Evolutionary conservation across 2,797 vertebrate genomes (phyloP).

Genomic region (Acipenser oxyrinchus): DNA sequence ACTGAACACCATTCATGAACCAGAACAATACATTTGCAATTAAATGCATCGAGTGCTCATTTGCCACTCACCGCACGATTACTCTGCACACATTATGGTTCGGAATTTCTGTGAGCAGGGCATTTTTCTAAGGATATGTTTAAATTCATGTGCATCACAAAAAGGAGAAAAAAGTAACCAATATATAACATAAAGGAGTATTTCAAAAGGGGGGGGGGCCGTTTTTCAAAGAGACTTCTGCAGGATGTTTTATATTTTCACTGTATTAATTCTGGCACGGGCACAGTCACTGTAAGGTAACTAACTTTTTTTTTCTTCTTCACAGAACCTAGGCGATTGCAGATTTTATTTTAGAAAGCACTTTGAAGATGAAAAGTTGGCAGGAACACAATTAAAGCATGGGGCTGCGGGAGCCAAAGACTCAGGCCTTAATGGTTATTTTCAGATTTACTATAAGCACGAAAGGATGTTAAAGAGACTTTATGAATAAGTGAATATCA

Average conservation of each 20-base stretch:
- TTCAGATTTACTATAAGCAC: constrained; percentile 27
- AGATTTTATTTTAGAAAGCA: constrained; percentile 56
- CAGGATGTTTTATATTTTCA: constrained; percentile 77
- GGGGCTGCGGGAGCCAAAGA: constrained; percentile 43
- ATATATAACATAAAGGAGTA: constrained; percentile 39
- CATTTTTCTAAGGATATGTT: constrained; percentile 58
- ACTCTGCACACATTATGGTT: constrained; percentile 59
- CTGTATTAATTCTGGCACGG: constrained; percentile 58
- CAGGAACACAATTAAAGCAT: constrained; percentile 60
- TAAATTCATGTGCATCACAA: constrained; percentile 57
- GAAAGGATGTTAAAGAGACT: constrained; percentile 29
- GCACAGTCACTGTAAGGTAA: constrained; percentile 42
- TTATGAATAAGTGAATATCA: constrained; percentile 27
- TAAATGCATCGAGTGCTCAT: background rate
- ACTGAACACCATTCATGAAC: background rate
- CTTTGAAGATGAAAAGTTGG: constrained; percentile 77
- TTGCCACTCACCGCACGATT: constrained; percentile 31
- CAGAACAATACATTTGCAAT: background rate
- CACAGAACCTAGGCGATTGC: constrained; percentile 36
- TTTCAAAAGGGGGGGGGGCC: constrained; percentile 1
- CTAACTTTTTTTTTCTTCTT: constrained; percentile 19
- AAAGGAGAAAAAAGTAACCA: constrained; percentile 33
- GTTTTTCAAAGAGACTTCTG: constrained; percentile 37
- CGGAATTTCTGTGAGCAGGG: constrained; percentile 40
- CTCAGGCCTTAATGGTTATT: constrained; percentile 41